These are phyloP conservation scores for Chelon auratus DNA, from an alignment of 2,797 vertebrate species.

Conservation along the genomic window DNA sequence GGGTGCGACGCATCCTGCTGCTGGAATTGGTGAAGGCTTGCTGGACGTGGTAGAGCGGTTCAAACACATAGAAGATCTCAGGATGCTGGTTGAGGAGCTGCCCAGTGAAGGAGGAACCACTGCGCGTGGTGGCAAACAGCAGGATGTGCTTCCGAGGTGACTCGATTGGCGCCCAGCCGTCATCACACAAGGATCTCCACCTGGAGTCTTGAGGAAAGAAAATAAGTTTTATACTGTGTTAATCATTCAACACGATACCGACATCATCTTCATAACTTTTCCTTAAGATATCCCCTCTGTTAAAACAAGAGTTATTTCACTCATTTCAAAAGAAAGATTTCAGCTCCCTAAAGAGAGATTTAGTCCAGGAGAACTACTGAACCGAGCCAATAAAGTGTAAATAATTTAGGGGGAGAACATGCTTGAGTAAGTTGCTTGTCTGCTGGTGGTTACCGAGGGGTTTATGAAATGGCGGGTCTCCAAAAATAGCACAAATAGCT, in stretches of 20 bases:
- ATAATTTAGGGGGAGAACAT: conserved; percentile 76
- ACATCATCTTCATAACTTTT: neutral
- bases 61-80: conserved; percentile 86
- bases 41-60: conserved; percentile 88
- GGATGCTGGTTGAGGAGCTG: conserved; percentile 89
- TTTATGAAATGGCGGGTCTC: conserved; percentile 75
- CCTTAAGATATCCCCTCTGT: neutral
- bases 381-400: conserved; percentile 68
- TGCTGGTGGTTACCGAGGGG: conserved; percentile 56
- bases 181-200: conserved; percentile 79
- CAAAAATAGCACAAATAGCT: conserved; percentile 81
- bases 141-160: conserved; percentile 82
- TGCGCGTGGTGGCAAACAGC: conserved; percentile 87
- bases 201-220: conserved; percentile 72
- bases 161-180: conserved; percentile 63
- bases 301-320: neutral
- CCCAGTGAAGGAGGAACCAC: conserved; percentile 88
- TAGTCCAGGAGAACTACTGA: conserved; percentile 38
- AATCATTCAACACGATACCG: neutral
- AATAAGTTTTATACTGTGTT: neutral
- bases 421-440: conserved; percentile 67
- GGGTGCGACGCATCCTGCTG: conserved; percentile 72
- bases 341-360: conserved; percentile 21
- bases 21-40: conserved; percentile 84
- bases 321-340: conserved; percentile 15